These are phyloP conservation scores for Alosa alosa DNA, from an alignment of 2,113 vertebrate genomes.

Conservation along the genomic window DNA sequence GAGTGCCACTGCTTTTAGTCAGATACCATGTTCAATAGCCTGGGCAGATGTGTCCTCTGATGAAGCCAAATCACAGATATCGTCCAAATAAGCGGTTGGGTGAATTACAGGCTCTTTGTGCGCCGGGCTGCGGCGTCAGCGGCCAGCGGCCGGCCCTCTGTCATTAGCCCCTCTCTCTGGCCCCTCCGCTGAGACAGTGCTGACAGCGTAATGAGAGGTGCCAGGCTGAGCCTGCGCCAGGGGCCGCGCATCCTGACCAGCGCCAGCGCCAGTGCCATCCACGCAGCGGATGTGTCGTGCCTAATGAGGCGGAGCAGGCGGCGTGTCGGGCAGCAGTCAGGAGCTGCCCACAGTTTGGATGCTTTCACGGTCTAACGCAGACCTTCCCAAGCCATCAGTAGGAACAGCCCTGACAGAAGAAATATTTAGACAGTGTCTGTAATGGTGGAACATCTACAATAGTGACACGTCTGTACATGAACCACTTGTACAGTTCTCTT, in stretches of 20 bases:
- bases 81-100: slow-evolving; percentile 42
- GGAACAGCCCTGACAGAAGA: too few relatives aligned
- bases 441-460: too few relatives aligned
- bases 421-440: too few relatives aligned
- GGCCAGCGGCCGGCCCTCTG: slow-evolving; percentile 33
- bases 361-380: not conserved
- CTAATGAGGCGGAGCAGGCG: not conserved
- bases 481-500: not conserved
- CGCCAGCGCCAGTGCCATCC: not conserved
- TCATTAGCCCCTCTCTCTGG: slow-evolving; percentile 53
- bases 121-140: slow-evolving; percentile 25
- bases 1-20: slow-evolving; percentile 12
- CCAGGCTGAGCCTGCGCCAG: slow-evolving; percentile 48
- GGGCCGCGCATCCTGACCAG: not conserved
- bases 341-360: not conserved
- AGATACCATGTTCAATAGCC: slow-evolving; percentile 12
- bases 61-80: slow-evolving; percentile 44
- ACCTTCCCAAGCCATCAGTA: not conserved
- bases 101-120: slow-evolving; percentile 52
- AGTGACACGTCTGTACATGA: not conserved
- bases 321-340: not conserved
- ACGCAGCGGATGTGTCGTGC: not conserved
- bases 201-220: slow-evolving; percentile 57
- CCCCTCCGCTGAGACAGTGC: slow-evolving; percentile 20
- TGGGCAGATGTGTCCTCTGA: slow-evolving; percentile 32